A percentile compares a stretch with the other conserved stretches of the same genome.
Evolutionary conservation across 2,113 vertebrate species (phyloP).

Genomic region (Acrocephalus arundinaceus): DNA sequence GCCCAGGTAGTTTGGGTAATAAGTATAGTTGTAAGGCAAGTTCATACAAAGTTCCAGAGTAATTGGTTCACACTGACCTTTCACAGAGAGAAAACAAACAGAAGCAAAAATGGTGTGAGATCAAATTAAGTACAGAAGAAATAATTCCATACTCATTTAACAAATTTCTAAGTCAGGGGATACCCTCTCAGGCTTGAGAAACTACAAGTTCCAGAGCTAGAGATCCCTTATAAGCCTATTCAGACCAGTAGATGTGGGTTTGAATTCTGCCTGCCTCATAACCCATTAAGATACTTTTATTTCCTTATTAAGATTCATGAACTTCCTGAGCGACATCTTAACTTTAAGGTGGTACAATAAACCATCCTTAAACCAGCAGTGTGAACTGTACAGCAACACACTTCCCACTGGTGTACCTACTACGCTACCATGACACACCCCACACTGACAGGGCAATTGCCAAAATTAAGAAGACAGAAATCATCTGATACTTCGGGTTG

Average conservation of each 20-base stretch:
- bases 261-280: not conserved
- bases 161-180: not conserved
- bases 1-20: conserved; percentile 91
- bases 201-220: not conserved
- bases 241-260: not conserved
- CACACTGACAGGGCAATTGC: not conserved
- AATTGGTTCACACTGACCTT: conserved; percentile 89
- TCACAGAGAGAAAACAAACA: conserved; percentile 17
- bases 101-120: not conserved
- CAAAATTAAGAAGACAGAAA: not conserved
- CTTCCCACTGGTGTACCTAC: not conserved
- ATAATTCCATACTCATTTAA: not conserved
- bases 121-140: not conserved
- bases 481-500: not conserved
- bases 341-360: not conserved
- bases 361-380: not conserved
- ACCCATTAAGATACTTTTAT: not conserved
- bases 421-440: not conserved
- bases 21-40: conserved; percentile 90
- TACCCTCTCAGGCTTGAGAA: not conserved
- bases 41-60: conserved; percentile 95
- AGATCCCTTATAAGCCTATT: not conserved
- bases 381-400: not conserved
- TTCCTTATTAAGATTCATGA: not conserved
- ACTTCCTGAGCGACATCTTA: not conserved